Base-by-base conservation (phyloP, 2,888 invertebrate genomes). In the Esperia sulphurella region DNA sequence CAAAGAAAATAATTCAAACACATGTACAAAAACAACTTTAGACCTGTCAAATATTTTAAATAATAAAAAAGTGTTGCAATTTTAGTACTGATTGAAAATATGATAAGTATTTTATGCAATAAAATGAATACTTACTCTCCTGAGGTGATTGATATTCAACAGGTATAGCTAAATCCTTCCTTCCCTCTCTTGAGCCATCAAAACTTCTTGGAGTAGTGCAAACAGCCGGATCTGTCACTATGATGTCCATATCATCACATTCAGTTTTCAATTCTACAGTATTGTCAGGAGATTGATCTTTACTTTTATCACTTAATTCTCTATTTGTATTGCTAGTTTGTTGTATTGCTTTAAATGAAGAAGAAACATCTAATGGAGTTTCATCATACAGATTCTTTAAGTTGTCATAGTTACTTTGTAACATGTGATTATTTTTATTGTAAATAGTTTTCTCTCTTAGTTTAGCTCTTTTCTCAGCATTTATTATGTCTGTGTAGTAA, bases 231-330 rank as follows among this genome's bases (percentile, higher is more conserved):
- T 89, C 89, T 6, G 84, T 81, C 33, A 88, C 80, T 56, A 85
- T 79, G 43, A 88, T 87, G 53, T 88, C 89, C 67, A 78, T 76
- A 45, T 88, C 88, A 69, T 89, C 88, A 71, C 83, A 85, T 77
- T 89, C 89, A 1, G 85, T 82, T 71, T 89, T 89, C 40, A 87
- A 55, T 55, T 88, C 87, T 46, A 85, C 45, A 14, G 68, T 59
- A 59, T 65, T 71, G 30, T 81, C 74, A 43, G 69, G 56, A 14
- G 70, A 59, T 50, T 69, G 73, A 28, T 78, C 79, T 55, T 76
- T 80, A 59, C 57, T 65, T 51, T 71, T 71, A 13, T 85, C 82
- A 65, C 57, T 68, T 6, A 55, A 45, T 51, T 83, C 82, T 63
- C 75, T 75, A 33, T 65, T 65, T 43, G 51, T 54, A 40, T 57